Evolutionary conservation across 2,888 invertebrate species (phyloP).

Genomic region (Disparrhopalites patrizii): DNA sequence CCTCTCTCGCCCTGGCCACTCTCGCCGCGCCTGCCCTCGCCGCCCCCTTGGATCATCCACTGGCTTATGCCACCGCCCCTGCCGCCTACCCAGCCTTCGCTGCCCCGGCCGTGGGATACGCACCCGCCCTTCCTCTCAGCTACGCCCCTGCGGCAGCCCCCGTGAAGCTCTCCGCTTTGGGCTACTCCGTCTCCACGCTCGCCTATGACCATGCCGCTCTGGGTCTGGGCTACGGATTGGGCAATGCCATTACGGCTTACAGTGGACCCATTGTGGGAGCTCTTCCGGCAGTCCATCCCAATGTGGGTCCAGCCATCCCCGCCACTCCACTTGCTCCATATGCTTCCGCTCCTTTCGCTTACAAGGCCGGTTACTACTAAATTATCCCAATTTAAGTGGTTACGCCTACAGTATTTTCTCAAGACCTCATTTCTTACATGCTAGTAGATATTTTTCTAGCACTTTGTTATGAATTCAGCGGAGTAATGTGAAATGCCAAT

Average conservation of each 20-base stretch:
- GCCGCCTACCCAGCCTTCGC: constrained; percentile 1
- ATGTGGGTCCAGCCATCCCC: constrained; percentile 20
- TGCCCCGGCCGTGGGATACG: not conserved
- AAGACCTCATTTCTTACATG: not conserved
- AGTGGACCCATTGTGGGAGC: constrained; percentile 18
- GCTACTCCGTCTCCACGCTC: not conserved
- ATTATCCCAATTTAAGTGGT: not conserved
- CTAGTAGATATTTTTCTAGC: too few relatives aligned
- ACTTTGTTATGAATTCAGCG: too few relatives aligned
- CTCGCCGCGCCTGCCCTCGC: not conserved
- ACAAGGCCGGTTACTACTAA: constrained; percentile 25
- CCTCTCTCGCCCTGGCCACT: not conserved
- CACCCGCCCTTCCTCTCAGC: not conserved
- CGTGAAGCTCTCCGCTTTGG: not conserved
- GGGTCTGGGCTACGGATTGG: constrained; percentile 23
- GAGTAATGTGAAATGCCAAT: too few relatives aligned
- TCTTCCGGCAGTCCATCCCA: constrained; percentile 5
- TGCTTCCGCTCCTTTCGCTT: constrained; percentile 7
- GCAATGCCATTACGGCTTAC: constrained; percentile 20
- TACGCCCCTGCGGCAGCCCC: not conserved
- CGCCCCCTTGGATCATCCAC: constrained; percentile 5
- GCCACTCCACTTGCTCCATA: not conserved
- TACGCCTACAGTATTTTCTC: not conserved
- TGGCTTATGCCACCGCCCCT: not conserved
- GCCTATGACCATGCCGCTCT: constrained; percentile 19